Evolutionary conservation across 2,797 vertebrate species (phyloP), one percentile per base, ranked within the genome.

Genomic region (Oceanodroma leucorhoa): DNA sequence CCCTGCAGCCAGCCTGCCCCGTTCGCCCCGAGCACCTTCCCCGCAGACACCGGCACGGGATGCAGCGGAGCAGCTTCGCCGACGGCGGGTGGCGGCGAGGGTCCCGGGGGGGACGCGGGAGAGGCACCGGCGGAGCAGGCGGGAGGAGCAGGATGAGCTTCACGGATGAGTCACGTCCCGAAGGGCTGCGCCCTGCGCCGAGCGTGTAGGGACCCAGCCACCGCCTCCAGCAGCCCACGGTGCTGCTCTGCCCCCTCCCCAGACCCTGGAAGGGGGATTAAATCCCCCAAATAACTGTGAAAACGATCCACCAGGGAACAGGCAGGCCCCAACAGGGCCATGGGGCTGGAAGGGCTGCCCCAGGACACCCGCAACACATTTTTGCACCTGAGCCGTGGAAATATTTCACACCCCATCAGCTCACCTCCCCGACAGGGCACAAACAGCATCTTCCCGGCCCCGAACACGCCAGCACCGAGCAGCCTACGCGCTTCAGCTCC

Each of bases 21-120:
- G 0, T 36, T 17, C 6, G 4, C 45, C 81, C 58, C 9, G 0
- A 32, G 45, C 29, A 27, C 73, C 65, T 53, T 65, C 30, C 41
- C 77, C 5, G 0, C 16, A 7, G 24, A 2, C 41, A 13, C 1
- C 3, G 0, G 26, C 6, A 7, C 1, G 1, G 41, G 41, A 32
- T 2, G 0, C n/a, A 36, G 50, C 5, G 1, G 19, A 70, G 91
- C 20, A 2, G 62, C 75, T 46, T 64, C 5, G 0, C 38, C 8
- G 19, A 32, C 43, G 18, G 20, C 9, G 34, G 38, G 27, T 9
- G 34, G 24, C 1, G 0, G 9, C 2, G 10, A 18, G 9, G 48
- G 40, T 79, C 57, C 65, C 1, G 5, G 24, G 2, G 3, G 45
- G 46, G 4, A 27, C 1, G 5, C 1, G 4, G 64, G 16, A 32